phyloP scores from a whole-genome alignment of 2,113 vertebrate genomes.

The Meriones unguiculatus region DNA sequence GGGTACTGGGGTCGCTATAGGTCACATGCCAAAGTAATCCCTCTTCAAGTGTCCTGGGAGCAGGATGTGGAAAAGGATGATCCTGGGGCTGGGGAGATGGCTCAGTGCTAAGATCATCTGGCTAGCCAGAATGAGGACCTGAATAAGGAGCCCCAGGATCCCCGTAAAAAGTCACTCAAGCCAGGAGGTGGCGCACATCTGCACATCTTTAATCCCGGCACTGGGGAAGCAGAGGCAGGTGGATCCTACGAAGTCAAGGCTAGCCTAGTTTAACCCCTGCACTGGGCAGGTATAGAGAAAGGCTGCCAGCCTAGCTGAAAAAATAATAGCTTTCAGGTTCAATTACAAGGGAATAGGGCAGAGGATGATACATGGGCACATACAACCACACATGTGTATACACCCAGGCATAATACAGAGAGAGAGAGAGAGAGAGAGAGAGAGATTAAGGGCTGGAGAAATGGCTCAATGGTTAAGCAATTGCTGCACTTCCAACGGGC shows the following conservation, averaged over 20 bases:
- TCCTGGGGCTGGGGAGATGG: not conserved
- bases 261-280: not conserved
- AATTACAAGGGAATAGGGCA: not conserved
- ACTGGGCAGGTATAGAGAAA: not conserved
- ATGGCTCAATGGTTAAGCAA: not conserved
- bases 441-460: not conserved
- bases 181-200: not conserved
- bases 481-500: not conserved
- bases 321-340: not conserved
- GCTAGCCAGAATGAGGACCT: not conserved
- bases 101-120: not conserved
- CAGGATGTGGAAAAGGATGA: not conserved
- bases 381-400: not conserved
- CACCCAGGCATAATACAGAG: not conserved
- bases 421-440: too few relatives aligned
- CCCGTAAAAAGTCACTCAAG: not conserved
- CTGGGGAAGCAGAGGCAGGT: not conserved
- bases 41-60: not conserved
- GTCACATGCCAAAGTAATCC: constrained; percentile 14
- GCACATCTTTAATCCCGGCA: not conserved
- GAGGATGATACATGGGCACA: not conserved
- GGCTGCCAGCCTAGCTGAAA: not conserved
- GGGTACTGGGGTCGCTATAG: not conserved
- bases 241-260: not conserved
- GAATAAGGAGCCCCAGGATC: not conserved